Evolutionary conservation across 2,888 invertebrate species (phyloP).

Genomic region (Halictus ligatus): DNA sequence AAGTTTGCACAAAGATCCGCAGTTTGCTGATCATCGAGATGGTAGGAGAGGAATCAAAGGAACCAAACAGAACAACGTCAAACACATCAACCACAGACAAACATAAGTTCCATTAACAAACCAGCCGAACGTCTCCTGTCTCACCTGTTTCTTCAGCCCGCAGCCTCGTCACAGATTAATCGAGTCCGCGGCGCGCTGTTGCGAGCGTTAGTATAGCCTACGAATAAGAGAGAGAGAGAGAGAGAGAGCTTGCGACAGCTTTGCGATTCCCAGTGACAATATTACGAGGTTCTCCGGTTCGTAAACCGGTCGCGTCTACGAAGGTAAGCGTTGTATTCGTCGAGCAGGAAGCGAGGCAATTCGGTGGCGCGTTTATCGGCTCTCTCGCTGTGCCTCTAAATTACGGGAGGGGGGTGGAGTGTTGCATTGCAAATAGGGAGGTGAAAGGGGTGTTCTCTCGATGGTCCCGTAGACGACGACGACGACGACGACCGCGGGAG

Average conservation of each 20-base stretch:
- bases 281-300: conserved; percentile 28
- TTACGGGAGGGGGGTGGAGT: conserved; percentile 64
- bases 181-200: background rate
- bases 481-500: background rate
- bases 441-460: conserved; percentile 30
- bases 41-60: background rate
- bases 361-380: conserved; percentile 74
- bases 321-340: conserved; percentile 47
- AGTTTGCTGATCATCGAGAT: background rate
- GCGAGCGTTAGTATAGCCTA: background rate
- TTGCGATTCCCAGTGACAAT: background rate
- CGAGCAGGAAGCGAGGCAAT: conserved; percentile 59
- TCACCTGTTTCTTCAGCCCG: background rate
- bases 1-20: too few species aligned
- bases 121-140: background rate
- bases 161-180: conserved; percentile 9
- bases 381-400: conserved; percentile 70
- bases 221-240: background rate
- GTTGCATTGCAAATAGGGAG: conserved; percentile 72
- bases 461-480: background rate
- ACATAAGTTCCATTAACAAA: background rate
- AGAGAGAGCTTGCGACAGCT: background rate
- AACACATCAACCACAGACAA: background rate
- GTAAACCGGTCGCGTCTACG: conserved; percentile 17
- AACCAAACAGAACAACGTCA: background rate